Evolutionary conservation across 2,113 vertebrate genomes (phyloP).

Genomic region (Beaufortia kweichowensis): DNA sequence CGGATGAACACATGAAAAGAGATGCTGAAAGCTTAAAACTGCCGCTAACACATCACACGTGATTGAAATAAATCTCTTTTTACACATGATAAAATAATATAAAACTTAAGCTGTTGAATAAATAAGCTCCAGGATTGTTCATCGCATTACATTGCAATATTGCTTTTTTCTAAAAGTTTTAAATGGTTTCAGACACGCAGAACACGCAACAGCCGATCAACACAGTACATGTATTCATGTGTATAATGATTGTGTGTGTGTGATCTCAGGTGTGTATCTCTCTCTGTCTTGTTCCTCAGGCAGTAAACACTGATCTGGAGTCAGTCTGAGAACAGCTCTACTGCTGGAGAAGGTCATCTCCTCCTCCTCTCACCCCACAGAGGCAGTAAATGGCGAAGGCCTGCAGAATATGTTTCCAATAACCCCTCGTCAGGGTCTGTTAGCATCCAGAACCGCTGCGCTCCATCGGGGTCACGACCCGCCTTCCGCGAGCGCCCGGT

Average conservation of each 20-base stretch:
- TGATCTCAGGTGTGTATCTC: slow-evolving; percentile 51
- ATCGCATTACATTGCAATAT: too few species aligned
- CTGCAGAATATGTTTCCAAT: slow-evolving; percentile 94
- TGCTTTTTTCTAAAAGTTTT: too few species aligned
- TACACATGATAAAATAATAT: too few species aligned
- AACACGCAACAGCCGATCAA: too few species aligned
- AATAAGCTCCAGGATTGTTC: too few species aligned
- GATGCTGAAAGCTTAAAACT: too few species aligned
- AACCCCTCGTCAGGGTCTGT: slow-evolving; percentile 84
- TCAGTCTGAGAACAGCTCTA: slow-evolving; percentile 68
- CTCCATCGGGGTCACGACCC: slow-evolving; percentile 85
- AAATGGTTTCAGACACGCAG: too few species aligned
- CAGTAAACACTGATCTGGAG: slow-evolving; percentile 70
- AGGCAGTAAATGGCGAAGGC: slow-evolving; percentile 72
- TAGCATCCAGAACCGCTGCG: slow-evolving; percentile 80
- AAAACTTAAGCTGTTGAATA: too few species aligned
- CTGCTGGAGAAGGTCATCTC: slow-evolving; percentile 74
- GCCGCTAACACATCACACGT: too few species aligned
- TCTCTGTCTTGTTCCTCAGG: slow-evolving; percentile 54
- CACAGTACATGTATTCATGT: background rate
- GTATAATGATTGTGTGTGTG: slow-evolving; percentile 46
- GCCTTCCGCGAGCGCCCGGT: slow-evolving; percentile 69
- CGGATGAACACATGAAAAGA: background rate
- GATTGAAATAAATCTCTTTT: too few species aligned
- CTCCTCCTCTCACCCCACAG: slow-evolving; percentile 67